Conservation (phyloP, 1,140 invertebrate genomes). For the Lucilia cuprina region DNA sequence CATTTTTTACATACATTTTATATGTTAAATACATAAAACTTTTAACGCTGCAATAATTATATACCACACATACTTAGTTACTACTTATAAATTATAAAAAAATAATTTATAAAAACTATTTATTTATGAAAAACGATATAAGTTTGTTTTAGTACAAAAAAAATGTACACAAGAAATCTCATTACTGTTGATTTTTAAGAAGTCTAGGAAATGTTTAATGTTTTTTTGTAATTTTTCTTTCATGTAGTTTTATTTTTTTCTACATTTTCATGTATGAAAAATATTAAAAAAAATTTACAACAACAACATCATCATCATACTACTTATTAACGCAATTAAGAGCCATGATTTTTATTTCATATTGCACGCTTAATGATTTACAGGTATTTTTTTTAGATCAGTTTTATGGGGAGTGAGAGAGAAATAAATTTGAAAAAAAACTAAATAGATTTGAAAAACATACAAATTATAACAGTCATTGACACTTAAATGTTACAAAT, state of each 20-base stretch:
- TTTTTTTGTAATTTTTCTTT: not conserved
- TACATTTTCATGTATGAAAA: not conserved
- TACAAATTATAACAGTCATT: not conserved
- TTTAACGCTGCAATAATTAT: not conserved
- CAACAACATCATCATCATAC: not conserved
- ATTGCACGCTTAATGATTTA: not conserved
- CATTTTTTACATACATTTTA: not conserved
- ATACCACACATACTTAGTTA: not conserved
- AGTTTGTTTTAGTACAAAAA: not conserved
- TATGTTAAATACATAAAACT: not conserved
- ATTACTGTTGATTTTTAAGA: not conserved
- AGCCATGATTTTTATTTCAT: constrained; percentile 2
- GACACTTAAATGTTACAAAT: constrained; percentile 2
- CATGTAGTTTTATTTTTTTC: not conserved
- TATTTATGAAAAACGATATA: not conserved
- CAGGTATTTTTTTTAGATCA: not conserved
- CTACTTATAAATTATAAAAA: not conserved
- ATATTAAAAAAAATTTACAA: not conserved
- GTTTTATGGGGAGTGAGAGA: not conserved
- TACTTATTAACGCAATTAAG: constrained; percentile 2
- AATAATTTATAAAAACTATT: not conserved
- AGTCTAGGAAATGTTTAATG: not conserved
- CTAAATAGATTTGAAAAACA: too few species aligned
- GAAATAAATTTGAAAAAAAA: not conserved
- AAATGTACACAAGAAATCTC: too few species aligned